A percentile compares a stretch with the other conserved stretches of the same genome.
Evolutionary conservation across 2,113 vertebrate species (phyloP).

Genomic region (Jaculus jaculus): DNA sequence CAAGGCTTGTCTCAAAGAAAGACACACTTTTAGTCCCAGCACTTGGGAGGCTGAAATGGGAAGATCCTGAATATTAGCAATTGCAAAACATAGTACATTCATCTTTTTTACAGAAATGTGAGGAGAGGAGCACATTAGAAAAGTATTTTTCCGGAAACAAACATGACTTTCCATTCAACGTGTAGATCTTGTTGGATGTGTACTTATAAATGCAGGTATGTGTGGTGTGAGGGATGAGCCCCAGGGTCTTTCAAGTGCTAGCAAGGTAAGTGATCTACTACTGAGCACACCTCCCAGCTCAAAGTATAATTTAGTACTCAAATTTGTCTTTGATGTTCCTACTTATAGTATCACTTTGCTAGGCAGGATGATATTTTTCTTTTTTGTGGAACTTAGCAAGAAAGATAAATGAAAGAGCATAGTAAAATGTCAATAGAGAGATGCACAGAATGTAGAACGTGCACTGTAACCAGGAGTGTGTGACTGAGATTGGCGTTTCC

Average conservation of each 20-base stretch:
- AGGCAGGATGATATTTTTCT: neutral
- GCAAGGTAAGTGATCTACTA: neutral
- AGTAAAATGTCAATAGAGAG: neutral
- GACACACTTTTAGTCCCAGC: too few species aligned
- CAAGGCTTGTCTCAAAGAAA: neutral
- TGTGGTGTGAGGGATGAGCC: neutral
- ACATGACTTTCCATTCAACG: slow-evolving; percentile 18
- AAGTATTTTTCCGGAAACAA: slow-evolving; percentile 28
- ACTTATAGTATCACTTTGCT: neutral
- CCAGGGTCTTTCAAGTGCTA: neutral
- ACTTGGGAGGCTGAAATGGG: too few species aligned
- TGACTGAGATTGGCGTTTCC: neutral
- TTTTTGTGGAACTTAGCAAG: neutral
- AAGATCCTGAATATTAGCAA: neutral
- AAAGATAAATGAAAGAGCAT: slow-evolving; percentile 39
- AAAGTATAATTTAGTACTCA: neutral
- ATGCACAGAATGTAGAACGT: neutral
- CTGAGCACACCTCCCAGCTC: neutral
- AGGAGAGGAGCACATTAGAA: neutral
- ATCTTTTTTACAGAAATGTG: slow-evolving; percentile 32
- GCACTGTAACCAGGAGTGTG: neutral
- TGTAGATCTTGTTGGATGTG: neutral
- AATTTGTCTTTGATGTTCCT: slow-evolving; percentile 8
- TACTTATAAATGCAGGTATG: neutral
- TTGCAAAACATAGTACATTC: neutral